These are phyloP conservation scores for Aphelinus certus DNA, from an alignment of 1,140 invertebrate genomes.

Conservation along the genomic window DNA sequence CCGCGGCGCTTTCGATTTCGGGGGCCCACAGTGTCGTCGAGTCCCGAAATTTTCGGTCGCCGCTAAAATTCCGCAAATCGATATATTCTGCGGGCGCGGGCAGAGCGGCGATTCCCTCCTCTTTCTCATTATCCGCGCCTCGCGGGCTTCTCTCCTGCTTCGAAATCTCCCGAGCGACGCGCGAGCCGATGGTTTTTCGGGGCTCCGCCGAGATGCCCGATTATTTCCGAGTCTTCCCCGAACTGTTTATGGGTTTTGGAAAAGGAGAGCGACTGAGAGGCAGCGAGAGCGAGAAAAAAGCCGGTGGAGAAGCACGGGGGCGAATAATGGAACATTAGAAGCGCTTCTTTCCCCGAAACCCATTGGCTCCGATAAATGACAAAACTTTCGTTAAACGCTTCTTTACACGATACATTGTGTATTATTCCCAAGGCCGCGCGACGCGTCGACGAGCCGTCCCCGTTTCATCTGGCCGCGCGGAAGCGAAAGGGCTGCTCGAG, in stretches of 20 bases:
- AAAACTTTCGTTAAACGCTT: slow-evolving; percentile 28
- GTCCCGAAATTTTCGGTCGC: slow-evolving; percentile 31
- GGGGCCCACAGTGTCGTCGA: not conserved
- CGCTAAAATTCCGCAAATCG: slow-evolving; percentile 37
- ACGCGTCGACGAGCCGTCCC: too few species aligned
- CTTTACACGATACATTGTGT: slow-evolving; percentile 6
- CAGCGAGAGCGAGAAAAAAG: too few species aligned
- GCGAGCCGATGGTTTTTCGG: slow-evolving; percentile 28
- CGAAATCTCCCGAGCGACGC: slow-evolving; percentile 3
- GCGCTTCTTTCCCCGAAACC: slow-evolving; percentile 34
- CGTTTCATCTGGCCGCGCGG: too few species aligned
- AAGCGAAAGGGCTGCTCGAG: too few species aligned
- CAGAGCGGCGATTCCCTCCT: not conserved
- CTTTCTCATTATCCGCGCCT: slow-evolving; percentile 40
- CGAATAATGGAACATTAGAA: slow-evolving; percentile 33
- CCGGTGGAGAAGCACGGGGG: slow-evolving; percentile 14
- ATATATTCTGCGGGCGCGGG: slow-evolving; percentile 6
- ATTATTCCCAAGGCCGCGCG: too few species aligned
- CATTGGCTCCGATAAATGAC: slow-evolving; percentile 26
- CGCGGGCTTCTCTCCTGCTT: slow-evolving; percentile 19
- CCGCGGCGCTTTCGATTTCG: slow-evolving; percentile 3
- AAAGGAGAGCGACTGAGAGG: not conserved
- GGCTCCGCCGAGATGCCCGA: slow-evolving; percentile 2
- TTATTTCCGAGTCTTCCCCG: slow-evolving; percentile 36
- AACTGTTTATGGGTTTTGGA: slow-evolving; percentile 41